Evolutionary conservation across 1,140 invertebrate genomes (phyloP).

Genomic region (Adoxophyes honmai): DNA sequence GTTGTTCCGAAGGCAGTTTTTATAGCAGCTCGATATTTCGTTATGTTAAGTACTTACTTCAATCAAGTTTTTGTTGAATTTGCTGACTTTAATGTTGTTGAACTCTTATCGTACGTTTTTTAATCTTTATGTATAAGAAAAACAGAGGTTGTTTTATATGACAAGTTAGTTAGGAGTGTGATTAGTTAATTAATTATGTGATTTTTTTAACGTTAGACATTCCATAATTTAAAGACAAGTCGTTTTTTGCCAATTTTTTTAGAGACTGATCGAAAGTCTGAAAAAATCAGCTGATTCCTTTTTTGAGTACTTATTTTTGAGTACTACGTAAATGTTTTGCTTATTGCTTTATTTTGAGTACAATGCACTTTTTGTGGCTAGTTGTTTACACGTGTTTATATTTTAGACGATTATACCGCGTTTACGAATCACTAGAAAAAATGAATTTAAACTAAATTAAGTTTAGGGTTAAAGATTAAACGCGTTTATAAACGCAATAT

Average conservation of each 20-base stretch:
- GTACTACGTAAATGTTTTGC: constrained; percentile 34
- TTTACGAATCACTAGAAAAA: constrained; percentile 19
- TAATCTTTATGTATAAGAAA: constrained; percentile 41
- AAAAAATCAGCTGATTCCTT: constrained; percentile 37
- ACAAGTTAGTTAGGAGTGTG: constrained; percentile 34
- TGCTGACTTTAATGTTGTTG: constrained; percentile 63
- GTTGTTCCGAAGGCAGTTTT: constrained; percentile 32
- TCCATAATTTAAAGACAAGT: constrained; percentile 58
- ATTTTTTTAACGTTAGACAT: constrained; percentile 59
- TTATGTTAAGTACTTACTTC: constrained; percentile 30
- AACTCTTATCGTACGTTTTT: constrained; percentile 33
- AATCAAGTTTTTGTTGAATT: constrained; percentile 57
- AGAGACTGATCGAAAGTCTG: constrained; percentile 64
- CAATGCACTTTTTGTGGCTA: constrained; percentile 55
- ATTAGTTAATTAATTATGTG: constrained; percentile 27
- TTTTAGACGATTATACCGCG: constrained; percentile 39
- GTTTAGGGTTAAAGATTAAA: neutral
- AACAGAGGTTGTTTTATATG: constrained; percentile 54
- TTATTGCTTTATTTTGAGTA: constrained; percentile 33
- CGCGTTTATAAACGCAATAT: too few relatives aligned
- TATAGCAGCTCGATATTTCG: constrained; percentile 28
- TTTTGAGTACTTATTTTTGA: constrained; percentile 32
- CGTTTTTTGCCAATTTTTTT: constrained; percentile 40
- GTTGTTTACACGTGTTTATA: constrained; percentile 38
- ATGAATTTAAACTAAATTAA: constrained; percentile 10